Evolutionary conservation across 2,113 vertebrate species (phyloP), one percentile per base, ranked within the genome.

Genomic region (Dendrocopos noguchii): DNA sequence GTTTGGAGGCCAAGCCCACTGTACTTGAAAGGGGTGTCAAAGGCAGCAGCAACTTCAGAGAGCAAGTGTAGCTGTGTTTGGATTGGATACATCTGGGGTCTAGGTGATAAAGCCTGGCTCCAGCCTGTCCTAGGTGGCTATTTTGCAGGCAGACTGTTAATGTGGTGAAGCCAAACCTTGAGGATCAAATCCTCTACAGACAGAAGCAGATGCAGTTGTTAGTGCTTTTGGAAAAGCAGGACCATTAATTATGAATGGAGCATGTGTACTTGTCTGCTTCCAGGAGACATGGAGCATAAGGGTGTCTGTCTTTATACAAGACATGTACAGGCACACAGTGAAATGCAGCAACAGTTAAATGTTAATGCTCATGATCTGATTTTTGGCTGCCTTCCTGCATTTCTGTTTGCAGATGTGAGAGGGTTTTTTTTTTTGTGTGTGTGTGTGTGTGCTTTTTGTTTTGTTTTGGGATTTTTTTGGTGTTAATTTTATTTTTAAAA

Each of bases 131-230:
- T 56, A 29, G 9, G 42, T 79, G 76, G 79, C 53, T 68, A 1
- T 61, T 94, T 65, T 90, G 56, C 76, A 80, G 63, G 65, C 91
- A 94, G 60, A 94, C 25, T n/a, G 31, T 76, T 31, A 29, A 46
- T n/a, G 20, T 92, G 80, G 64, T 74, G 87, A 71, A 92, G 61
- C 60, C 68, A 89, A 92, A 77, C 73, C 67, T 78, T 68, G 70
- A 85, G 89, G 82, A 57, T 87, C 87, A 83, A 39, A 59, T 53
- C 68, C 68, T 91, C 60, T 53, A 42, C 84, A 92, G 91, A 20
- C 84, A 78, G 53, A 65, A 85, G 46, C 94, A 93, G 93, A 95
- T 93, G 91, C 79, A 80, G 88, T 83, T 72, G 59, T 91, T 89
- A 89, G 89, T 77, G 88, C 39, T 80, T 46, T 61, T 87, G 87